phyloP scores from a whole-genome alignment of 2,888 invertebrate genomes.

The Metacarcinus magister region DNA sequence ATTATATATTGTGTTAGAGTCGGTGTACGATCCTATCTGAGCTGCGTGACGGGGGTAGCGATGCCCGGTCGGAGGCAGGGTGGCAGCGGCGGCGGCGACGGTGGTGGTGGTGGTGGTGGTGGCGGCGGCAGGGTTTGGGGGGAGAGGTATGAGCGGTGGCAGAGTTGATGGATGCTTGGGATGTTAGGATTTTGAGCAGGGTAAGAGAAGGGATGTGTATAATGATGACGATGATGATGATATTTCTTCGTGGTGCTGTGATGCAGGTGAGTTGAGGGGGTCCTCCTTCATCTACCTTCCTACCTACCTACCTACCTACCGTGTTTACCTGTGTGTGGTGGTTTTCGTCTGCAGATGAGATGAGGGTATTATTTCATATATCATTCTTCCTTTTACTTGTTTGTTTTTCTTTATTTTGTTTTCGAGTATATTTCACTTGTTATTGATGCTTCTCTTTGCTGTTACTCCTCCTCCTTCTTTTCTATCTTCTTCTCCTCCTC shows the following conservation, averaged over 20 bases:
- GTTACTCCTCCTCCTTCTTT: background rate
- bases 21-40: conserved; percentile 41
- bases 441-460: too few relatives aligned
- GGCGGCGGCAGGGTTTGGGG: background rate
- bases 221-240: background rate
- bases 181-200: background rate
- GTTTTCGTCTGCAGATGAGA: background rate
- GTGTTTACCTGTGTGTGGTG: too few relatives aligned
- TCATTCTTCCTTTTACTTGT: background rate
- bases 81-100: background rate
- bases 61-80: background rate
- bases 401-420: background rate
- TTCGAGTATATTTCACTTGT: background rate
- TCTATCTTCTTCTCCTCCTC: background rate
- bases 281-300: background rate
- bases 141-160: background rate
- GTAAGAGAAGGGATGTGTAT: background rate
- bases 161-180: background rate
- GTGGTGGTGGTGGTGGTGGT: background rate
- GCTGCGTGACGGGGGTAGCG: conserved; percentile 48
- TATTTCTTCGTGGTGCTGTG: background rate
- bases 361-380: background rate
- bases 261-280: background rate
- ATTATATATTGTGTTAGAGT: conserved; percentile 45
- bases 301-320: background rate